Conservation (phyloP, 2,888 invertebrate genomes). For the Tuberolachnus salignus region DNA sequence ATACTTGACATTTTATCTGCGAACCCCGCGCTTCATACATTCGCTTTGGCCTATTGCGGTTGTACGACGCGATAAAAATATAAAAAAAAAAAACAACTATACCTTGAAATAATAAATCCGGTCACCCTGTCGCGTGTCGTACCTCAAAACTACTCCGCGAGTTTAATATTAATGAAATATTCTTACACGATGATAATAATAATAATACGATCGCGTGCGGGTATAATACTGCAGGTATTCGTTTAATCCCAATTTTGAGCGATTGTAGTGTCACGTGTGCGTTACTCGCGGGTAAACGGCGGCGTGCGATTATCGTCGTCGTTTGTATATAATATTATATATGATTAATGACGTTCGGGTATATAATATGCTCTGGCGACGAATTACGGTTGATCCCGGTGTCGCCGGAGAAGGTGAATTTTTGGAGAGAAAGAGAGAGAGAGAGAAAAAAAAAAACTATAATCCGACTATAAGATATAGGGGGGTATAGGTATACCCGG, state of each 20-base stretch:
- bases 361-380: background rate
- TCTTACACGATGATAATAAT: background rate
- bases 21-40: too few species aligned
- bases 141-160: background rate
- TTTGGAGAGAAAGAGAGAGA: too few species aligned
- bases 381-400: slow-evolving; percentile 15
- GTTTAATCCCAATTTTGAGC: slow-evolving; percentile 41
- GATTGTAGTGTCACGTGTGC: slow-evolving; percentile 23
- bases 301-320: too few species aligned
- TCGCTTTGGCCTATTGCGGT: too few species aligned
- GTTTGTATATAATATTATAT: slow-evolving; percentile 21
- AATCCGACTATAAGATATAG: too few species aligned
- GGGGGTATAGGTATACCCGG: too few species aligned
- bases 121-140: background rate
- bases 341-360: slow-evolving; percentile 33
- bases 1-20: too few species aligned
- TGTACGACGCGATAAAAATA: too few species aligned
- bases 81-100: too few species aligned
- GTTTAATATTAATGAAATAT: background rate
- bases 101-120: slow-evolving; percentile 31
- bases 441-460: background rate
- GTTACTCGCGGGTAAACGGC: background rate
- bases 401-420: slow-evolving; percentile 1
- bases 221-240: background rate
- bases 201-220: background rate